Percentiles rank a stretch among this genome's conserved stretches.
Evolutionary conservation across 2,113 vertebrate genomes (phyloP).

Genomic region (Oenanthe oenanthe): DNA sequence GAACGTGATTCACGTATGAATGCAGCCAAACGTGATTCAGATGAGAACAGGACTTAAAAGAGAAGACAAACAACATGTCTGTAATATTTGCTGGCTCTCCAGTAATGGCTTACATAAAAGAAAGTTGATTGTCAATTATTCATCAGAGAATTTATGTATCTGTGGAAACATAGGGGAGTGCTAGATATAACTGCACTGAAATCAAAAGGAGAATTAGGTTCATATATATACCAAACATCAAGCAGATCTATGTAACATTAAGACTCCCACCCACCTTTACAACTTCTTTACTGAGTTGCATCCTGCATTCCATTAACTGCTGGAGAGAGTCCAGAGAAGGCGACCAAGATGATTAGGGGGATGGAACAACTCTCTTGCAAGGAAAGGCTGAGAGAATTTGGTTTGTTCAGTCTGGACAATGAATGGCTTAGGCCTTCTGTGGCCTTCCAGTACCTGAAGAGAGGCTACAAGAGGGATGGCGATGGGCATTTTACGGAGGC

Average conservation of each 20-base stretch:
- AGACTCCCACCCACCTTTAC: conserved; percentile 10
- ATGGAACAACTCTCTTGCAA: not conserved
- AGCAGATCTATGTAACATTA: not conserved
- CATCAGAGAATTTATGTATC: conserved; percentile 2
- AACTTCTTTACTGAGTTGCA: conserved; percentile 4
- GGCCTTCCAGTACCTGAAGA: not conserved
- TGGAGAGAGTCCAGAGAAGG: not conserved
- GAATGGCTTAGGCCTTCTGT: not conserved
- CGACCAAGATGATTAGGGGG: not conserved
- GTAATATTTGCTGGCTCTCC: conserved; percentile 18
- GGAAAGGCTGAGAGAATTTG: not conserved
- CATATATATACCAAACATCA: not conserved
- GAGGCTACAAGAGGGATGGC: not conserved
- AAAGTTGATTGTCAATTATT: conserved; percentile 21
- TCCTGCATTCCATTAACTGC: conserved; percentile 3
- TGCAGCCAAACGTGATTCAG: conserved; percentile 12
- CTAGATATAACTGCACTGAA: not conserved
- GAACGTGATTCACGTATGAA: not conserved
- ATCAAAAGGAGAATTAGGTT: conserved; percentile 19
- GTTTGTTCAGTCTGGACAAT: not conserved
- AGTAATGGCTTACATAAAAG: conserved; percentile 4
- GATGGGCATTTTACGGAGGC: not conserved
- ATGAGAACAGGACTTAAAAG: not conserved
- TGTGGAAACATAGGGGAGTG: not conserved
- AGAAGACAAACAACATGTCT: not conserved